Conservation (phyloP, 2,113 vertebrate genomes). For the Nannobrachium achirus region DNA sequence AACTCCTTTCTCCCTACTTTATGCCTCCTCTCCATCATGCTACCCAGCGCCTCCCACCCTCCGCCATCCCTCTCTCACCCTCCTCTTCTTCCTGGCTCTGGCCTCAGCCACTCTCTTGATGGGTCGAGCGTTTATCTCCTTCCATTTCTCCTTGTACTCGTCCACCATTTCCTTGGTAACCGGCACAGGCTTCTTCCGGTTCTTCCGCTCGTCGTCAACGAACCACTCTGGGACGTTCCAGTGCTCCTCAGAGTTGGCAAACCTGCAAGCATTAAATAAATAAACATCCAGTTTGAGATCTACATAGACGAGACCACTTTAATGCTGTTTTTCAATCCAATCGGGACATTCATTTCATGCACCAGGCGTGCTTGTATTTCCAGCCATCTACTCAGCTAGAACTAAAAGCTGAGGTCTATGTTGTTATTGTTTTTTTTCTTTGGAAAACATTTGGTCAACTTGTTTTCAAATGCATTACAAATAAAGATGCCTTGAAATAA, state of each 20-base stretch:
- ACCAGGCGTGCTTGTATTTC: no score
- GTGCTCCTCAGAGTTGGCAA: conserved; percentile 84
- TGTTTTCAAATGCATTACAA: no score
- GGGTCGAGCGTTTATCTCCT: conserved; percentile 91
- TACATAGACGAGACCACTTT: no score
- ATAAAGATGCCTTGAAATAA: no score
- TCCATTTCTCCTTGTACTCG: conserved; percentile 90
- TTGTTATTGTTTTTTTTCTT: no score
- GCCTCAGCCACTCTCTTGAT: conserved; percentile 96
- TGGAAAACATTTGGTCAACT: no score
- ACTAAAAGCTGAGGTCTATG: no score
- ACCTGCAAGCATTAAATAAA: conserved; percentile 71
- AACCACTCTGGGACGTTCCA: conserved; percentile 93
- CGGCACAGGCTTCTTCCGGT: conserved; percentile 84
- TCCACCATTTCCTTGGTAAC: conserved; percentile 89
- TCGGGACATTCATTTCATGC: no score
- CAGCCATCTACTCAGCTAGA: no score
- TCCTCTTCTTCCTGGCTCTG: conserved; percentile 94
- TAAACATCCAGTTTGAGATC: no score
- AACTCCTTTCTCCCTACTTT: neutral
- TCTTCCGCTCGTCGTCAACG: conserved; percentile 87
- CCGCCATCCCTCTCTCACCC: conserved; percentile 77
- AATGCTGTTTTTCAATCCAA: no score
- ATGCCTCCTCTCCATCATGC: neutral
- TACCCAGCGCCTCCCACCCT: neutral